Conservation (phyloP, 2,113 vertebrate species). For the Salvelinus fontinalis region DNA sequence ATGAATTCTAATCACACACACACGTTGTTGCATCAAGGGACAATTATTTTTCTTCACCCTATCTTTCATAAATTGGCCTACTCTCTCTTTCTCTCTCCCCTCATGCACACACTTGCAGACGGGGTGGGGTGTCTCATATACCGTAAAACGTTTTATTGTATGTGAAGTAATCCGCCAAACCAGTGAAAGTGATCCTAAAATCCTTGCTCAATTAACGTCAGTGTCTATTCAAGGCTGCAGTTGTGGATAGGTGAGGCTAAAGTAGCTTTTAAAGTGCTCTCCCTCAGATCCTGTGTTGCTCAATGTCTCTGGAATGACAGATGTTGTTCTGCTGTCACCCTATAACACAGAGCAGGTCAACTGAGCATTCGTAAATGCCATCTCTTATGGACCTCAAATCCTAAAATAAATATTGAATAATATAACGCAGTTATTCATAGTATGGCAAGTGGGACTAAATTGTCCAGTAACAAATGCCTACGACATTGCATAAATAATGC, state of each 20-base stretch:
- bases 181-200: conserved; percentile 75
- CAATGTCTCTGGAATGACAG: conserved; percentile 43
- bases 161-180: conserved; percentile 55
- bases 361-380: conserved; percentile 10
- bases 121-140: conserved; percentile 11
- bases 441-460: background rate
- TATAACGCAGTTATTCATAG: background rate
- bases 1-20: conserved; percentile 46
- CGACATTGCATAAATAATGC: background rate
- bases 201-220: conserved; percentile 74
- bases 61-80: background rate
- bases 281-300: conserved; percentile 30
- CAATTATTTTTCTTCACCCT: background rate
- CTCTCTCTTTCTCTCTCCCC: conserved; percentile 24
- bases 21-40: conserved; percentile 24
- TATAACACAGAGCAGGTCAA: conserved; percentile 13
- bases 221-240: conserved; percentile 50
- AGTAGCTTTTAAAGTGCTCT: conserved; percentile 73
- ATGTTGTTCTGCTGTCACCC: conserved; percentile 59
- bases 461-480: background rate
- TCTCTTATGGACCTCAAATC: conserved; percentile 24
- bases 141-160: conserved; percentile 22
- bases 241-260: conserved; percentile 74
- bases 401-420: background rate
- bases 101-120: conserved; percentile 9